Conservation (phyloP, 2,113 vertebrate genomes). For the Dolichotis patagonum region DNA sequence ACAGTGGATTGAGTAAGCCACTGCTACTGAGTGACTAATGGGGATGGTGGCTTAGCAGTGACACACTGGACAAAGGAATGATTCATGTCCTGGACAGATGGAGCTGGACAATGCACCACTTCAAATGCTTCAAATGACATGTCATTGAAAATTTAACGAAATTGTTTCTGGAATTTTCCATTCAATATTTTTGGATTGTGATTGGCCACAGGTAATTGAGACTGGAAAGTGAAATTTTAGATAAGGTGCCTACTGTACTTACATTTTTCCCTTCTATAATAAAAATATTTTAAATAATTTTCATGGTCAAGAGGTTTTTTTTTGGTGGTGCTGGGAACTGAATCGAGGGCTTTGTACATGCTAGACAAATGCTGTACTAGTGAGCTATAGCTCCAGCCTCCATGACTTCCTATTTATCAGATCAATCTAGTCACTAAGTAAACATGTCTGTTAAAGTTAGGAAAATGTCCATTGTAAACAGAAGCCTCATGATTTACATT, state of each 20-base stretch:
- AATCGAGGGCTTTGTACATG: neutral
- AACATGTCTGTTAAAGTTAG: neutral
- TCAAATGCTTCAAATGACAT: neutral
- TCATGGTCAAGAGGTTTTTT: neutral
- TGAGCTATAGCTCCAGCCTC: neutral
- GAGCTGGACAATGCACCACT: neutral
- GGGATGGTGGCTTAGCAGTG: neutral
- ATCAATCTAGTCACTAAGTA: constrained; percentile 22
- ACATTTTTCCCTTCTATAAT: neutral
- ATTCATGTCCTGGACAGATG: neutral
- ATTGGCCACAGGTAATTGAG: neutral
- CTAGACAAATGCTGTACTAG: neutral
- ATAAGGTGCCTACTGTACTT: no score
- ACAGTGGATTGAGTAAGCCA: neutral
- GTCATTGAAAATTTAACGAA: neutral
- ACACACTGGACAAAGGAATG: neutral
- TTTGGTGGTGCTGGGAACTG: neutral
- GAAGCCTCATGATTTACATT: neutral
- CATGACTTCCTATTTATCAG: neutral
- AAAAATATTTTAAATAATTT: constrained; percentile 48
- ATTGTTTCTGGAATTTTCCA: neutral
- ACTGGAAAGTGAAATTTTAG: neutral
- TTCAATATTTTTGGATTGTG: neutral
- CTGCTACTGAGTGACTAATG: neutral
- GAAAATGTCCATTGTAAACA: constrained; percentile 29